Base-by-base conservation (phyloP, 2,888 invertebrate species). In the Stictocephala bisonia region DNA sequence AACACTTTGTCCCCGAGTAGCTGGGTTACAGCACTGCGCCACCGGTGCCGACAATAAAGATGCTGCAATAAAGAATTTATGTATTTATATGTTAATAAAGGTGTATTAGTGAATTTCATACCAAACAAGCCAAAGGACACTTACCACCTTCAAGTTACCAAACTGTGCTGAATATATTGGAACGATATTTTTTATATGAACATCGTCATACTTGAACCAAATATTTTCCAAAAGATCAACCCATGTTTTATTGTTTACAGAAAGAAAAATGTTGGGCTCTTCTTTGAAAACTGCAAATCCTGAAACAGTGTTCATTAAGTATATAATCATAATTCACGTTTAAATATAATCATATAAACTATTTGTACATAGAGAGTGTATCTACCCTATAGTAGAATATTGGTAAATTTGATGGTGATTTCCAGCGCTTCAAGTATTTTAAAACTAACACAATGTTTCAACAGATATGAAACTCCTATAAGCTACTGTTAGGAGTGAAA, bases 151-250 rank as follows among this genome's bases (percentile, higher is more conserved):
- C 40, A 64, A 15, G 4, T 44, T 64, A 15, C 24, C 26, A n/a
- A 64, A 26, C 1, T 64, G 13, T 15, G 40, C 27, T 15, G n/a
- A 13, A 27, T 60, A 11, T n/a, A 64, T 15, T 7, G 18, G 13
- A 13, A 64, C 26, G n/a, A 13, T 1, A 1, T 44, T n/a, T 0
- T 13, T 26, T n/a, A 44, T 44, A 40, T 20, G 24, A 3, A 41
- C 26, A 44, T 44, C 40, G 11, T 64, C 64, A 20, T 64, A 24
- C 18, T 44, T 64, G 7, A 64, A 64, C 64, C 64, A 64, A 26
- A 64, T 26, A 9, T 7, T 13, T 13, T 64, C n/a, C 6, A n/a
- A 41, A 3, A 64, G n/a, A 27, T 64, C n/a, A 40, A n/a, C 11
- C 64, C 64, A 64, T 2, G 41, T 40, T 15, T 13, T 13, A 2